Evolutionary conservation across 53 echinoderm and acorn worm genomes (phyloP), one percentile per base, ranked within the genome.

Genomic region (Zoroaster sp.): DNA sequence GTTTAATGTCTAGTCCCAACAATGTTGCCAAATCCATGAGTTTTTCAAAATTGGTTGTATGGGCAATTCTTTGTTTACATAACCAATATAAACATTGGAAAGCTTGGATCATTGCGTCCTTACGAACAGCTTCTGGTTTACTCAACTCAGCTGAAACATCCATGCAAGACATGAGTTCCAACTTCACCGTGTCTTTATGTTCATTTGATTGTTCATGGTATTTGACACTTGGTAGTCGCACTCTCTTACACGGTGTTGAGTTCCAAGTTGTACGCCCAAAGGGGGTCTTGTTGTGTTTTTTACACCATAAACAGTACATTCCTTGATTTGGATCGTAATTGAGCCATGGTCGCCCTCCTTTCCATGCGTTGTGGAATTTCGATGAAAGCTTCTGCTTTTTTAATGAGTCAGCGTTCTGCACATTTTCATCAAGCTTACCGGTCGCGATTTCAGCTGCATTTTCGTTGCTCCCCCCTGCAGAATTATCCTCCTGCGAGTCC

Each of bases 31-130:
- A 67, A 86, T 90, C 86, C 31, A 90, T 66, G 33, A 85, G 18
- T 65, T 83, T 83, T 3, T 10, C 43, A 76, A 85, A 83, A 21
- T 90, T 89, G 44, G 83, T 90, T 44, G 91, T 67, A 35, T 85
- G 85, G 20, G 91, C 40, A 75, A 90, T 67, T n/a, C 30, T 46
- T 35, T 68, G 66, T 75, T 76, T 90, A 46, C 45, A 36, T 23
- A 90, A 65, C 44, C 80, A 90, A n/a, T 90, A 90, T 8, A 90
- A 43, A 37, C 91, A 42, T 35, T 90, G 91, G 39, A 90, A 90
- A 41, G 91, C 91, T 54, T 83, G 75, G 28, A 90, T 86, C 91
- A 90, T 90, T 3, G 41, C 33, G 33, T 90, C 91, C 40, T 75
- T 30, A 67, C 69, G 66, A 4, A 90, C 67, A 28, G 83, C 45